Evolutionary conservation across 2,888 invertebrate genomes (phyloP).

Genomic region (Dysmachus trigonus): DNA sequence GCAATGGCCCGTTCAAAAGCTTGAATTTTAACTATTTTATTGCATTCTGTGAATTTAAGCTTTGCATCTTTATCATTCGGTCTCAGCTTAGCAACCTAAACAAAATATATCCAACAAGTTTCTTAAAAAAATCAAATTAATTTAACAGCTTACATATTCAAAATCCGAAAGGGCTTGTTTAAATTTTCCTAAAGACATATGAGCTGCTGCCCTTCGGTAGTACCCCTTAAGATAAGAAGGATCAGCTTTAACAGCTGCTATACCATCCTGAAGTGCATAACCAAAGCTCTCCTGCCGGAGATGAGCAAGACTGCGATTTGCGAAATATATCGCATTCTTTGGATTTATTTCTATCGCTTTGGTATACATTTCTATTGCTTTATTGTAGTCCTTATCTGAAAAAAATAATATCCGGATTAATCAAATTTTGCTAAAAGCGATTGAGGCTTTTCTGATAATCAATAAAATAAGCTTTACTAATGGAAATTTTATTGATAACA

Average conservation of each 20-base stretch:
- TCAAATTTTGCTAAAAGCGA: neutral
- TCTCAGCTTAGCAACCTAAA: constrained; percentile 87
- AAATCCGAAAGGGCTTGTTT: constrained; percentile 96
- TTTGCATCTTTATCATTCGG: constrained; percentile 96
- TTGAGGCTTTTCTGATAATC: neutral
- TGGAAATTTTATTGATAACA: neutral
- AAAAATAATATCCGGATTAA: constrained; percentile 57
- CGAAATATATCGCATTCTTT: constrained; percentile 85
- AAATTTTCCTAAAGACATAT: constrained; percentile 98
- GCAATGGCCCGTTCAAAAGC: constrained; percentile 98
- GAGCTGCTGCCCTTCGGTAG: constrained; percentile 94
- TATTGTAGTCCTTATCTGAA: constrained; percentile 88
- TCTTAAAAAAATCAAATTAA: neutral
- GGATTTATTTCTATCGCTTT: constrained; percentile 90
- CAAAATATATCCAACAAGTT: constrained; percentile 10
- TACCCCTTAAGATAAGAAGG: constrained; percentile 93
- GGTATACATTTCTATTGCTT: constrained; percentile 87
- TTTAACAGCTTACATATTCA: constrained; percentile 78
- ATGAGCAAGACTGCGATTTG: constrained; percentile 95
- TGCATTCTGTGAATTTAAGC: constrained; percentile 90
- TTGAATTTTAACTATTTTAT: constrained; percentile 92
- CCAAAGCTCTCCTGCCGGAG: constrained; percentile 95
- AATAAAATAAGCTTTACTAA: neutral
- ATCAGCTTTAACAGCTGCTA: constrained; percentile 89
- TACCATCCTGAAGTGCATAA: constrained; percentile 90